These are phyloP conservation scores for Pluvianellus socialis DNA, from an alignment of 2,113 vertebrate genomes.

Conservation along the genomic window DNA sequence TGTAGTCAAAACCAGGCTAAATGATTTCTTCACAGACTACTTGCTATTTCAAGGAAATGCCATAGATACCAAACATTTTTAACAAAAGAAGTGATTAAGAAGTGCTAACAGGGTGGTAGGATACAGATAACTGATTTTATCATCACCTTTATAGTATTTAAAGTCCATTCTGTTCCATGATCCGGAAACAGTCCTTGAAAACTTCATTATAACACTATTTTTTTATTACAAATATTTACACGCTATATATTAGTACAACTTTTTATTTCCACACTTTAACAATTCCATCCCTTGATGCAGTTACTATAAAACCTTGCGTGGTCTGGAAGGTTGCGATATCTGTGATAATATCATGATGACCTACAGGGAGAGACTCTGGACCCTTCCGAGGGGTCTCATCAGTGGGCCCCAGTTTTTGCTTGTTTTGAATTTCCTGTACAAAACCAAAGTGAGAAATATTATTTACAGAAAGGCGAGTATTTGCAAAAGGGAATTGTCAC, in stretches of 20 bases:
- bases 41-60: neutral
- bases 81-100: neutral
- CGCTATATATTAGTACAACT: neutral
- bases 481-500: neutral
- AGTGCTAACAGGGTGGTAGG: neutral
- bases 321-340: slow-evolving; percentile 97
- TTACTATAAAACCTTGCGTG: slow-evolving; percentile 97
- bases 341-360: slow-evolving; percentile 97
- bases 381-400: slow-evolving; percentile 91
- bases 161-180: slow-evolving; percentile 20
- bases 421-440: slow-evolving; percentile 94
- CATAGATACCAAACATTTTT: neutral
- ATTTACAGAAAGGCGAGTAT: neutral
- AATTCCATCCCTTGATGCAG: slow-evolving; percentile 94
- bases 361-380: slow-evolving; percentile 90
- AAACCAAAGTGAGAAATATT: neutral
- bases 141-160: neutral
- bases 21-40: neutral
- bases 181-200: slow-evolving; percentile 58
- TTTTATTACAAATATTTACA: slow-evolving; percentile 74
- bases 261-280: slow-evolving; percentile 97
- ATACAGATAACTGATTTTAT: neutral
- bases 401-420: slow-evolving; percentile 88
- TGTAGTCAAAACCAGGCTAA: neutral
- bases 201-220: slow-evolving; percentile 31